A percentile compares a stretch with the other conserved stretches of the same genome.
Evolutionary conservation across 2,888 invertebrate species (phyloP).

Genomic region (Zygothrica quintamaculata): DNA sequence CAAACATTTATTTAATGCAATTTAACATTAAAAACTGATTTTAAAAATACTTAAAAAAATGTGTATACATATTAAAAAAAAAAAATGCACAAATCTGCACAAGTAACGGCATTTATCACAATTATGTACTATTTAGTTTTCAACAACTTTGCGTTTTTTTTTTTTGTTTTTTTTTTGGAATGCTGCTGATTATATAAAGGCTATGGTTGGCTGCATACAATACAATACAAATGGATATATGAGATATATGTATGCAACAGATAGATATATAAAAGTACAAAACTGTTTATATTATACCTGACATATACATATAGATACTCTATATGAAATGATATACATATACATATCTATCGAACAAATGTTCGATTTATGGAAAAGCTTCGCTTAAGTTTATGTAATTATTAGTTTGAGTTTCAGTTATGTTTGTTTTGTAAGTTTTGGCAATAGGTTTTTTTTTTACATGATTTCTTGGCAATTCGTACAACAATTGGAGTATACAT

Average conservation of each 20-base stretch:
- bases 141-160: constrained; percentile 65
- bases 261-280: constrained; percentile 71
- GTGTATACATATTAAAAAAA: constrained; percentile 56
- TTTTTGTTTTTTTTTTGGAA: too few species aligned
- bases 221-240: neutral
- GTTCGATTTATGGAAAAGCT: constrained; percentile 6
- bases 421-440: constrained; percentile 47
- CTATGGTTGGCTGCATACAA: constrained; percentile 21
- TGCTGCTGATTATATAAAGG: constrained; percentile 55
- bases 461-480: constrained; percentile 57
- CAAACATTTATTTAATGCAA: constrained; percentile 77
- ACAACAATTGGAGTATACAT: constrained; percentile 48
- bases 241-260: constrained; percentile 13
- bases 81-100: constrained; percentile 60
- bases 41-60: constrained; percentile 66
- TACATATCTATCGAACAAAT: constrained; percentile 22
- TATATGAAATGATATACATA: constrained; percentile 29
- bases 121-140: constrained; percentile 72
- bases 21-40: constrained; percentile 74
- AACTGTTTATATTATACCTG: constrained; percentile 48
- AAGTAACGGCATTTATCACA: constrained; percentile 73
- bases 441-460: constrained; percentile 59
- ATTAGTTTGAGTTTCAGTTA: constrained; percentile 15
- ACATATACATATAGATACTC: constrained; percentile 19
- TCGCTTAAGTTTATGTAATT: constrained; percentile 22